Conservation (phyloP, 2,888 invertebrate genomes). For the Muschampia plurimacula region DNA sequence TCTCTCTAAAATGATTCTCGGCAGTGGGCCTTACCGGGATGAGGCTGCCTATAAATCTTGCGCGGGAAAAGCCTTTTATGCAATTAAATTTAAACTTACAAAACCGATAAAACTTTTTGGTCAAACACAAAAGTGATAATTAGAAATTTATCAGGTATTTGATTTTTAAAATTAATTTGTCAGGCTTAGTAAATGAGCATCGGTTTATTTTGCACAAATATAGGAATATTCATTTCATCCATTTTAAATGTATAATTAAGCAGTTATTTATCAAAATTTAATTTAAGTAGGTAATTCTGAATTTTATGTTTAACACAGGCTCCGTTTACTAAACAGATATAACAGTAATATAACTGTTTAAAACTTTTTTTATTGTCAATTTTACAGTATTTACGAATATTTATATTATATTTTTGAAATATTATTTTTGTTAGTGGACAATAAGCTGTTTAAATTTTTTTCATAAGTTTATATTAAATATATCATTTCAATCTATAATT, state of each 20-base stretch:
- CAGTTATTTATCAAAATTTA: neutral
- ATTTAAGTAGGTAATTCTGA: neutral
- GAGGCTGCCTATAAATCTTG: neutral
- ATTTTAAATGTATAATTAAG: no score
- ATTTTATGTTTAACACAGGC: neutral
- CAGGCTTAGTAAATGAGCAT: neutral
- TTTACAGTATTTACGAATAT: no score
- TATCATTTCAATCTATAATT: no score
- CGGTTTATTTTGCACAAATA: neutral
- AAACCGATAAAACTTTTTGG: slow-evolving; percentile 4
- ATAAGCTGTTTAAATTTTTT: no score
- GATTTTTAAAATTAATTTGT: neutral
- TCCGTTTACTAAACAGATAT: neutral
- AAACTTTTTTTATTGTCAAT: no score
- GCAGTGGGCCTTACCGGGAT: neutral
- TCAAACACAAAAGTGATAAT: slow-evolving; percentile 1
- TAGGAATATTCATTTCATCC: no score
- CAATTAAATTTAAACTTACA: neutral
- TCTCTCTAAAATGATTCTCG: neutral
- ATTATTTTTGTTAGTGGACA: no score
- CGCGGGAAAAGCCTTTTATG: slow-evolving; percentile 23
- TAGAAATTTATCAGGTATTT: neutral
- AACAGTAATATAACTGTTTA: no score
- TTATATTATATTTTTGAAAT: no score
- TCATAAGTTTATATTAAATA: no score